A percentile compares a stretch with the other conserved stretches of the same genome.
phyloP scores from a whole-genome alignment of 2,113 vertebrate genomes.

The Himantopus leucocephalus region DNA sequence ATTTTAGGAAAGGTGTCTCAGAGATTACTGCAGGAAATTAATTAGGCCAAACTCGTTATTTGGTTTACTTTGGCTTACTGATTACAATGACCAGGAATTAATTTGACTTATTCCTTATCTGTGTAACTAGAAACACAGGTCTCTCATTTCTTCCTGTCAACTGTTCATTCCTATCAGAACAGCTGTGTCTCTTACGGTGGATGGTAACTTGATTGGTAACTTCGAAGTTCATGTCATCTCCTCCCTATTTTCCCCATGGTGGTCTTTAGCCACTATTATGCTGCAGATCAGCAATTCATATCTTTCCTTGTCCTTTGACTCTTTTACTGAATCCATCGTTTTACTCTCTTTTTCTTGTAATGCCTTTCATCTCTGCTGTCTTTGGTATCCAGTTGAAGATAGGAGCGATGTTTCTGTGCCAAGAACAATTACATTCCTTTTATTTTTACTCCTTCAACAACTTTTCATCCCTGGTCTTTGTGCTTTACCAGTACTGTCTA shows the following conservation, averaged over 20 bases:
- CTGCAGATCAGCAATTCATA: not conserved
- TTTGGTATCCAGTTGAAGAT: not conserved
- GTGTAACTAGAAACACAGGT: not conserved
- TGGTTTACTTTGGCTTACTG: not conserved
- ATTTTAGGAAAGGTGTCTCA: not conserved
- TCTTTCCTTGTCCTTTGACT: not conserved
- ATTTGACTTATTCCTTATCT: not conserved
- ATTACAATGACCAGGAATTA: not conserved
- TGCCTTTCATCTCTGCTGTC: not conserved
- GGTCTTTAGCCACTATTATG: not conserved
- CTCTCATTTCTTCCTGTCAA: not conserved
- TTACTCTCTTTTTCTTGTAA: not conserved
- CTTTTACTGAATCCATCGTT: not conserved
- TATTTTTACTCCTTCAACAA: not conserved
- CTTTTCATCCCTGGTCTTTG: not conserved
- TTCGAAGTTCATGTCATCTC: not conserved
- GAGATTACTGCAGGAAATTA: not conserved
- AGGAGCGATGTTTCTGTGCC: not conserved
- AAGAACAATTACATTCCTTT: not conserved
- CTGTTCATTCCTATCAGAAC: not conserved
- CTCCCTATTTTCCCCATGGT: not conserved
- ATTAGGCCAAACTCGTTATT: not conserved
- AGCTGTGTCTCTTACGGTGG: not conserved
- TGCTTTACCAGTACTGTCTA: not conserved
- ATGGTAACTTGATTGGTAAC: not conserved